A percentile compares a stretch with the other conserved stretches of the same genome.
Conservation (phyloP, 2,888 invertebrate species). For the Coecobrya sp. region DNA sequence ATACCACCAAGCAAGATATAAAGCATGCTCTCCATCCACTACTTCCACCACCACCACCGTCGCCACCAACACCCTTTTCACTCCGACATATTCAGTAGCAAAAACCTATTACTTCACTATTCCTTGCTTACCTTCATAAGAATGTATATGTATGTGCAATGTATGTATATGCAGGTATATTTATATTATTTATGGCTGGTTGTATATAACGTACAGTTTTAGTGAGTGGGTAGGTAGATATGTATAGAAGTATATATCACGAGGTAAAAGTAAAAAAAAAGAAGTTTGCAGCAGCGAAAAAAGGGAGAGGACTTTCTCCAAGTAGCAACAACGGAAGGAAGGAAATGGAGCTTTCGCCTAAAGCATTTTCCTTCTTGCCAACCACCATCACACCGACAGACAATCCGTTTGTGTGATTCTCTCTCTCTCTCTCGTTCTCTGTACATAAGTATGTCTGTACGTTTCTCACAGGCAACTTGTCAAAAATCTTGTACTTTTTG, state of each 20-base stretch:
- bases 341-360: slow-evolving; percentile 65
- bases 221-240: no score
- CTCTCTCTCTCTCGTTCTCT: background rate
- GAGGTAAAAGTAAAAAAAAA: background rate
- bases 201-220: no score
- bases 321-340: slow-evolving; percentile 59
- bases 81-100: background rate
- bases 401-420: background rate
- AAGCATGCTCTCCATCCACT: background rate
- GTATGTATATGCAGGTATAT: background rate
- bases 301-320: slow-evolving; percentile 19
- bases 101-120: background rate
- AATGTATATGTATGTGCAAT: no score
- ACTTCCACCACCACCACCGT: background rate
- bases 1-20: background rate
- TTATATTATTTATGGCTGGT: no score
- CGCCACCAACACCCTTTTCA: slow-evolving; percentile 16
- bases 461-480: slow-evolving; percentile 56
- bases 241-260: background rate
- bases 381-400: background rate
- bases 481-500: slow-evolving; percentile 25
- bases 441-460: background rate
- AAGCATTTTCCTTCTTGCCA: slow-evolving; percentile 7
- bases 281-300: background rate
- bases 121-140: background rate